phyloP scores from a whole-genome alignment of 2,888 invertebrate genomes.

The Zonitis immaculata region DNA sequence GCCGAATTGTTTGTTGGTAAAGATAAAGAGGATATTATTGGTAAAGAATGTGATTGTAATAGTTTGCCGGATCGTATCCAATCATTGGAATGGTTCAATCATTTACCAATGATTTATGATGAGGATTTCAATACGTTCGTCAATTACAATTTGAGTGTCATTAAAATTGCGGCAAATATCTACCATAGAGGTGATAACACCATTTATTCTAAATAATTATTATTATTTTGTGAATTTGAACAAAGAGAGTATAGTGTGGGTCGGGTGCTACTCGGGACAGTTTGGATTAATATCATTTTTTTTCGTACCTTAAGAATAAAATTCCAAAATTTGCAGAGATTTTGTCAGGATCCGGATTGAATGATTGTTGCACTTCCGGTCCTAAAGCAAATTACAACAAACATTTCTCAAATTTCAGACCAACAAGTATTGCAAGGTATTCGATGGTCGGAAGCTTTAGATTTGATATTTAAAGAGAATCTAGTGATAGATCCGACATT shows the following conservation, averaged over 20 bases:
- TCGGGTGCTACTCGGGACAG: no score
- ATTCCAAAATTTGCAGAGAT: no score
- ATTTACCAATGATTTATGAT: constrained; percentile 59
- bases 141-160: constrained; percentile 75
- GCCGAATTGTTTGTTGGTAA: constrained; percentile 20
- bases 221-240: no score
- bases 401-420: constrained; percentile 57
- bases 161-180: constrained; percentile 91
- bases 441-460: constrained; percentile 90
- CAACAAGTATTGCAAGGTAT: constrained; percentile 83
- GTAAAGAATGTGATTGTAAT: constrained; percentile 27
- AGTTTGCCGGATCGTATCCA: constrained; percentile 19
- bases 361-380: no score
- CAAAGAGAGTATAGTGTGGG: no score
- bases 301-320: no score
- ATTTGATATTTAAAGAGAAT: constrained; percentile 83
- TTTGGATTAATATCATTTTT: no score
- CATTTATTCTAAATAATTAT: no score
- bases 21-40: constrained; percentile 16
- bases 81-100: constrained; percentile 51
- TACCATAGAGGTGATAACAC: constrained; percentile 82
- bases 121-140: constrained; percentile 69
- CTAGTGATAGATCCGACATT: constrained; percentile 80
- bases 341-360: no score
- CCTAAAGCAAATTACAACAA: no score